Conservation (phyloP, 2,797 vertebrate genomes). For the Sebastes cheni region DNA sequence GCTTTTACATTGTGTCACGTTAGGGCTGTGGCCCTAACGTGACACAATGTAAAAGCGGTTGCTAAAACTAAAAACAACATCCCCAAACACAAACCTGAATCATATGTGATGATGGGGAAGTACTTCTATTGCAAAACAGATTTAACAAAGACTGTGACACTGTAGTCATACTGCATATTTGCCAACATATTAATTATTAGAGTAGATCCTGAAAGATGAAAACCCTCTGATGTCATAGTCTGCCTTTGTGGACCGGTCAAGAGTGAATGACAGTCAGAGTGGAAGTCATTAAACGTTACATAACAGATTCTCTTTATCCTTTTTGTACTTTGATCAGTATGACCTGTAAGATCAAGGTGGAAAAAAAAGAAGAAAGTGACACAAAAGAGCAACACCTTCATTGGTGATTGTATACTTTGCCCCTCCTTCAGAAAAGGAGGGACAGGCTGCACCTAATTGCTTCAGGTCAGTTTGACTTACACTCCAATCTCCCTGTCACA, state of each 20-base stretch:
- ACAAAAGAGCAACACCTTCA: background rate
- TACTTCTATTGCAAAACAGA: constrained; percentile 10
- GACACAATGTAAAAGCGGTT: no score
- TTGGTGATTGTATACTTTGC: background rate
- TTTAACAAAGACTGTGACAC: background rate
- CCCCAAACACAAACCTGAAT: constrained; percentile 17
- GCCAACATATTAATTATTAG: background rate
- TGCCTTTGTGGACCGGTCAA: background rate
- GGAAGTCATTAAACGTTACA: background rate
- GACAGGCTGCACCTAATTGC: background rate
- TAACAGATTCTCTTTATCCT: background rate
- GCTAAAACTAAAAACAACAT: constrained; percentile 20
- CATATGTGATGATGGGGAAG: constrained; percentile 6
- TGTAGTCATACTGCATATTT: background rate
- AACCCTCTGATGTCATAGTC: background rate
- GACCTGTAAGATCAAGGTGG: background rate
- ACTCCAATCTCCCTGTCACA: background rate
- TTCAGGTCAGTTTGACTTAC: background rate
- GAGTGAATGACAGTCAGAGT: background rate
- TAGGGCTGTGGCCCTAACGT: background rate
- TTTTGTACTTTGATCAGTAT: background rate
- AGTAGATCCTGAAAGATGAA: background rate
- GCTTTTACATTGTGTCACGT: background rate
- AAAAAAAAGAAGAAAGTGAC: background rate
- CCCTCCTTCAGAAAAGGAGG: background rate